phyloP scores from a whole-genome alignment of 2,113 vertebrate genomes.

The Trinectes maculatus region DNA sequence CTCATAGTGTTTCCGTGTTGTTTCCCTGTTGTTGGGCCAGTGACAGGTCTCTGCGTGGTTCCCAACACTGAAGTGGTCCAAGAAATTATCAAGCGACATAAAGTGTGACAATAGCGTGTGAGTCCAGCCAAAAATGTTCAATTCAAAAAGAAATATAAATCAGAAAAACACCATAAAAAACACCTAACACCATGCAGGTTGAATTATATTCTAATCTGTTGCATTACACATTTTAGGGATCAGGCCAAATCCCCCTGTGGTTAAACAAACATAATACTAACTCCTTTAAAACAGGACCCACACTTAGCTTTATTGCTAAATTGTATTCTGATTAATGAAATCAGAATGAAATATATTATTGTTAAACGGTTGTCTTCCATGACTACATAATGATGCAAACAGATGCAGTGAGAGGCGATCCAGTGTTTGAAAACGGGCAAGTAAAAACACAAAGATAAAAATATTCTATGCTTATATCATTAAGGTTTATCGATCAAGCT shows the following conservation, averaged over 20 bases:
- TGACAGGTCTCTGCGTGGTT: constrained; percentile 25
- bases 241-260: background rate
- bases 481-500: constrained; percentile 8
- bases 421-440: constrained; percentile 1
- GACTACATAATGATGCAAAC: constrained; percentile 35
- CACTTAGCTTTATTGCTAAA: background rate
- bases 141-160: constrained; percentile 6
- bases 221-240: background rate
- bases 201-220: background rate
- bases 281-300: constrained; percentile 3
- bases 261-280: constrained; percentile 18
- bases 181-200: constrained; percentile 2
- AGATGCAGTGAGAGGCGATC: background rate
- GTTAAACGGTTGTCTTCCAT: constrained; percentile 8
- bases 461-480: constrained; percentile 2
- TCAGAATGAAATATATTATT: no score
- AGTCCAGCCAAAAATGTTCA: background rate
- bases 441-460: constrained; percentile 19
- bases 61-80: constrained; percentile 3
- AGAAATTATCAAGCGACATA: constrained; percentile 1
- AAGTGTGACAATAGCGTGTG: background rate
- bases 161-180: background rate
- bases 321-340: background rate
- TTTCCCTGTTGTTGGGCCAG: background rate
- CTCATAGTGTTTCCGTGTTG: background rate